Evolutionary conservation across 2,888 invertebrate species (phyloP).

Genomic region (Plemyria rubiginata): DNA sequence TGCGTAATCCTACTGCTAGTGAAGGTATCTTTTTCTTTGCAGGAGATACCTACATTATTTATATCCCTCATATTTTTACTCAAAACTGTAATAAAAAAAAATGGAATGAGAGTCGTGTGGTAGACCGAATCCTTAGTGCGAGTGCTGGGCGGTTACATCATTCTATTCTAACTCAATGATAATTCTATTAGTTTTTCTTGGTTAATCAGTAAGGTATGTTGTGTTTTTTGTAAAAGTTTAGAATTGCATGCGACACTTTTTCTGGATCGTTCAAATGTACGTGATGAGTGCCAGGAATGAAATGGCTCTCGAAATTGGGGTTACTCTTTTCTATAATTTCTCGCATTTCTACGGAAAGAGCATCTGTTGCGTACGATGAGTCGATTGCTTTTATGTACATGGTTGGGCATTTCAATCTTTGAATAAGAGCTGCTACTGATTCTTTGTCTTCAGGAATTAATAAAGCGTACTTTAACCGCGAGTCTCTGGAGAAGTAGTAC

Average conservation of each 20-base stretch:
- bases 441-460: slow-evolving; percentile 80
- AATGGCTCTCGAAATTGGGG: slow-evolving; percentile 84
- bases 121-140: neutral
- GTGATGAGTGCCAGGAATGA: slow-evolving; percentile 89
- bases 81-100: slow-evolving; percentile 38
- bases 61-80: slow-evolving; percentile 56
- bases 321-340: slow-evolving; percentile 81
- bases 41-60: slow-evolving; percentile 12
- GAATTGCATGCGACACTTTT: slow-evolving; percentile 81
- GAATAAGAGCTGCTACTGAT: slow-evolving; percentile 82
- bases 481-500: slow-evolving; percentile 87
- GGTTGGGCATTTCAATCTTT: slow-evolving; percentile 86
- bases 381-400: slow-evolving; percentile 86
- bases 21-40: neutral
- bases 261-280: slow-evolving; percentile 90
- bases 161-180: too few species aligned
- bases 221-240: slow-evolving; percentile 81
- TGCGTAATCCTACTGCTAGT: too few species aligned
- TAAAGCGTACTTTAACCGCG: slow-evolving; percentile 83
- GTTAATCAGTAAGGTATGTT: slow-evolving; percentile 50
- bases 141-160: neutral
- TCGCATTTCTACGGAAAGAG: slow-evolving; percentile 83
- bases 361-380: slow-evolving; percentile 82
- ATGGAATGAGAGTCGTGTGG: too few species aligned
- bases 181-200: neutral